These are phyloP conservation scores for Nestor notabilis DNA, from an alignment of 2,113 vertebrate species.

Conservation along the genomic window DNA sequence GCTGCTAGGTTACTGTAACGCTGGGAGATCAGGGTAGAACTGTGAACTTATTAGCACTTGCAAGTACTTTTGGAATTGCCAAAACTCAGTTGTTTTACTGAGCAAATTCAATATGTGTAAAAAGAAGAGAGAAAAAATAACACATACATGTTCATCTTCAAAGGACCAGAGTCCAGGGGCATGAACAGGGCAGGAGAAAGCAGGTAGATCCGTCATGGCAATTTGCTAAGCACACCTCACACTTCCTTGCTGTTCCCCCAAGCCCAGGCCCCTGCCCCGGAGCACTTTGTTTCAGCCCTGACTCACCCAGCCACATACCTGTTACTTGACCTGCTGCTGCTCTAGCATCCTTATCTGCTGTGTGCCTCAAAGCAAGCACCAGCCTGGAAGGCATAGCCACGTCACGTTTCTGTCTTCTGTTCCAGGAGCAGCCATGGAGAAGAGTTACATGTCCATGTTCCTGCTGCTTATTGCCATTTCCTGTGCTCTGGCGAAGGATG, in stretches of 20 bases:
- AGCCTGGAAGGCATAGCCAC: fast-evolving
- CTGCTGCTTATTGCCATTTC: conserved; percentile 82
- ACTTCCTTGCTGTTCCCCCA: fast-evolving
- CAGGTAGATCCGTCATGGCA: fast-evolving
- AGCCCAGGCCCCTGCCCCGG: not conserved
- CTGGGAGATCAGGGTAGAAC: not conserved
- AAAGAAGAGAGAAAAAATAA: not conserved
- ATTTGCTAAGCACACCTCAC: not conserved
- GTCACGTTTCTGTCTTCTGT: not conserved
- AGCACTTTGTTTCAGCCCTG: not conserved
- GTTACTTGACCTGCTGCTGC: not conserved
- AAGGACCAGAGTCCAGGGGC: fast-evolving
- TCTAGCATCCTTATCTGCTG: fast-evolving
- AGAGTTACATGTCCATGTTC: conserved; percentile 70
- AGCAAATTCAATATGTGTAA: not conserved
- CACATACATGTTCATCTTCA: fast-evolving
- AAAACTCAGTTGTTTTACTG: not conserved
- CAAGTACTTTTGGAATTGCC: not conserved
- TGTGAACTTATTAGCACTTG: not conserved
- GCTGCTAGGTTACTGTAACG: not conserved
- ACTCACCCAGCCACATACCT: not conserved
- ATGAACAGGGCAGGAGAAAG: not conserved
- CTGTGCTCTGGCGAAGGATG: conserved; percentile 76
- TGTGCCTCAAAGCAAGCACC: not conserved
- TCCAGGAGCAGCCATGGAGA: conserved; percentile 80